These are phyloP conservation scores for Branchipolynoe longqiensis DNA, from an alignment of 2,888 invertebrate genomes.

Conservation along the genomic window DNA sequence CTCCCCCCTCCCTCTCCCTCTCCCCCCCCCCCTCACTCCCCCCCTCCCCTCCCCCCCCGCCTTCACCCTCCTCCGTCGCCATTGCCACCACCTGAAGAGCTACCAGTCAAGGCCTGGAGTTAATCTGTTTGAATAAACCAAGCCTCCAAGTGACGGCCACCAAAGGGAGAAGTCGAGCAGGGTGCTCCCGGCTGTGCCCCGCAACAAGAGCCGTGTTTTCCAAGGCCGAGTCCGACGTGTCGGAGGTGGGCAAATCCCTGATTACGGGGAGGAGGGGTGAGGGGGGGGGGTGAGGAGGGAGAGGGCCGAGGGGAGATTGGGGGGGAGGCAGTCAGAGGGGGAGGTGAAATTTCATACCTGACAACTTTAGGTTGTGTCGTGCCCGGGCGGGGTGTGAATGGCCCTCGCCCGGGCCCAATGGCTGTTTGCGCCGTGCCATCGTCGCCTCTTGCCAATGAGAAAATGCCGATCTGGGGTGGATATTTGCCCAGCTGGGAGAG, in stretches of 20 bases:
- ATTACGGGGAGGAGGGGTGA: slow-evolving; percentile 28
- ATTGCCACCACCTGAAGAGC: slow-evolving; percentile 16
- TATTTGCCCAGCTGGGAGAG: slow-evolving; percentile 53
- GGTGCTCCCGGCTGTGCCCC: slow-evolving; percentile 20
- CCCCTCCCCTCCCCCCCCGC: no score
- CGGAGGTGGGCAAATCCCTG: slow-evolving; percentile 48
- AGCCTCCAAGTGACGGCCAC: slow-evolving; percentile 34
- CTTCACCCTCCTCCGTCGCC: no score
- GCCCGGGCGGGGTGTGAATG: no score
- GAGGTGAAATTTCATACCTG: slow-evolving; percentile 56
- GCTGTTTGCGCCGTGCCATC: slow-evolving; percentile 22
- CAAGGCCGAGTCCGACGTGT: slow-evolving; percentile 47
- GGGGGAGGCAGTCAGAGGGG: no score
- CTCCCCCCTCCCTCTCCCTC: no score
- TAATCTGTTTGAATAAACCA: slow-evolving; percentile 57
- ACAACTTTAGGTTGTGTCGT: slow-evolving; percentile 49
- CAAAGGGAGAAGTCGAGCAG: slow-evolving; percentile 39
- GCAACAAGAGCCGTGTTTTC: slow-evolving; percentile 55
- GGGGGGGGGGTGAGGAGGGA: no score
- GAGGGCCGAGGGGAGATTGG: no score
- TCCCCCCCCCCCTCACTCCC: no score
- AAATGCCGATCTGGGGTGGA: background rate
- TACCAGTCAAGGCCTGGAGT: slow-evolving; percentile 52
- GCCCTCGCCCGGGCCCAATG: no score
- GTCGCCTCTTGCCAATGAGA: slow-evolving; percentile 23